phyloP scores from a whole-genome alignment of 2,113 vertebrate species.

The Sprattus sprattus region DNA sequence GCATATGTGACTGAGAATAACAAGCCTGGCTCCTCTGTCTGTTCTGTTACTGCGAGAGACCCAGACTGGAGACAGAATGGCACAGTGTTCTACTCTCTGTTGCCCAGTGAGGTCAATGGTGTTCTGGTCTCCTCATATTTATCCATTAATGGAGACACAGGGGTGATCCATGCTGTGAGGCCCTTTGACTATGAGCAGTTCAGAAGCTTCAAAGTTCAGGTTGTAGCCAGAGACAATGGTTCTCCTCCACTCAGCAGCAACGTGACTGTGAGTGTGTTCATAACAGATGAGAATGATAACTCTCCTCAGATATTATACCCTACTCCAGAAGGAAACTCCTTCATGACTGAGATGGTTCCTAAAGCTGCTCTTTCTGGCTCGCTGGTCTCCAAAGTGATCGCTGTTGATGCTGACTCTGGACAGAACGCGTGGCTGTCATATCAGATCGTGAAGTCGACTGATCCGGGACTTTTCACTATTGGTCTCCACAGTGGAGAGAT shows the following conservation, averaged over 20 bases:
- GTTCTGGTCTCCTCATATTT: constrained; percentile 42
- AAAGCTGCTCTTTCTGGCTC: constrained; percentile 43
- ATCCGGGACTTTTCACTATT: constrained; percentile 46
- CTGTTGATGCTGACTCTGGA: constrained; percentile 48
- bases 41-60: constrained; percentile 47
- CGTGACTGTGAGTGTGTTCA: constrained; percentile 48
- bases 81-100: constrained; percentile 49
- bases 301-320: constrained; percentile 53
- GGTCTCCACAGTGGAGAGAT: constrained; percentile 47
- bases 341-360: constrained; percentile 48
- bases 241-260: constrained; percentile 51
- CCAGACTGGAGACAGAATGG: constrained; percentile 54
- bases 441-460: constrained; percentile 42
- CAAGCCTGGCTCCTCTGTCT: constrained; percentile 42
- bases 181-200: constrained; percentile 54
- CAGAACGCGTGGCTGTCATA: constrained; percentile 49
- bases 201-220: constrained; percentile 45
- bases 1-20: constrained; percentile 45
- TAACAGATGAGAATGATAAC: constrained; percentile 56
- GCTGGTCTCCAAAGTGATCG: constrained; percentile 50
- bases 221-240: constrained; percentile 52
- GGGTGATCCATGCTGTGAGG: constrained; percentile 46
- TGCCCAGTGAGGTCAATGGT: constrained; percentile 36
- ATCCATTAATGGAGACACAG: constrained; percentile 46
- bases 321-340: constrained; percentile 40